Percentiles rank a stretch among this genome's conserved stretches.
These are phyloP conservation scores for Pantherophis alleghaniensis DNA, from an alignment of 2,797 vertebrate genomes.

Conservation along the genomic window DNA sequence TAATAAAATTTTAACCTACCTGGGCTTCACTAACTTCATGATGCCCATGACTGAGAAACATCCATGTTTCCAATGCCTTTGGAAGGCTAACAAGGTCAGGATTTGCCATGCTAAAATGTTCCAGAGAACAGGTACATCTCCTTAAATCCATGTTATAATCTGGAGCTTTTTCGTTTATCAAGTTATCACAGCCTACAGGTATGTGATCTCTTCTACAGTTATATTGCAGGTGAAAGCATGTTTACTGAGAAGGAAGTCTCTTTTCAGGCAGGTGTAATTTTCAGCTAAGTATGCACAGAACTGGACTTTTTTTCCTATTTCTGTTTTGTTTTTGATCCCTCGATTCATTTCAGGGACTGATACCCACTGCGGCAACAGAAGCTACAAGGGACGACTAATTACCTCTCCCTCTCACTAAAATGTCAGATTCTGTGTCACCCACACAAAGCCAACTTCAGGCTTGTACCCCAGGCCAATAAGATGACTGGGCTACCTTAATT, in stretches of 20 bases:
- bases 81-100: neutral
- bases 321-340: constrained; percentile 34
- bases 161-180: neutral
- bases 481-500: constrained; percentile 59
- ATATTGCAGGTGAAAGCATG: neutral
- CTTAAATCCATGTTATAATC: neutral
- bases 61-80: neutral
- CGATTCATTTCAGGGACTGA: constrained; percentile 51
- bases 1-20: neutral
- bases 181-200: neutral
- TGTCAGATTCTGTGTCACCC: constrained; percentile 61
- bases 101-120: neutral
- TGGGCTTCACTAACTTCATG: neutral
- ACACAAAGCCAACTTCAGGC: constrained; percentile 57
- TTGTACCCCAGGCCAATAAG: constrained; percentile 40
- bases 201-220: neutral
- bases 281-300: neutral
- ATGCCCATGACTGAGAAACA: neutral
- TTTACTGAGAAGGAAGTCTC: neutral
- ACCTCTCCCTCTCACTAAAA: constrained; percentile 54
- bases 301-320: neutral
- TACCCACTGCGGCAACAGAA: constrained; percentile 50
- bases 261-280: neutral
- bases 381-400: constrained; percentile 38
- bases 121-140: neutral